phyloP scores from a whole-genome alignment of 2,797 vertebrate species.

The Trichosurus vulpecula region DNA sequence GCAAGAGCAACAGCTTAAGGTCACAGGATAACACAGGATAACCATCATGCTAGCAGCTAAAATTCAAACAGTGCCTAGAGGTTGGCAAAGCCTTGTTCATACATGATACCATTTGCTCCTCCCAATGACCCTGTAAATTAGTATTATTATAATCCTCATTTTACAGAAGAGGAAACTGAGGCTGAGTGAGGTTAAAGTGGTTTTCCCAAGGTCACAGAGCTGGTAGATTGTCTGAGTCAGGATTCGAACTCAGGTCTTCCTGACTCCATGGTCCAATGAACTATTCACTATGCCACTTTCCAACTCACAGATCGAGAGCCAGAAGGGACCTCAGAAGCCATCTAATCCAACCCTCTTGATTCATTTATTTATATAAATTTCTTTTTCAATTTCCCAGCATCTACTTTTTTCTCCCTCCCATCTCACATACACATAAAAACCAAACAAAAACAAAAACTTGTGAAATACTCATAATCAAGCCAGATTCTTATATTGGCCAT shows the following conservation, averaged over 20 bases:
- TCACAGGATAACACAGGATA: neutral
- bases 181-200: neutral
- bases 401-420: neutral
- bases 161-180: neutral
- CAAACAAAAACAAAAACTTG: neutral
- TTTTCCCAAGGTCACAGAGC: neutral
- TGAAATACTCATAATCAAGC: neutral
- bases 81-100: neutral
- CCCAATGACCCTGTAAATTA: neutral
- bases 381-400: neutral
- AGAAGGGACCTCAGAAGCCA: neutral
- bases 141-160: neutral
- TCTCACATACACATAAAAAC: neutral
- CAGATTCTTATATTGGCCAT: neutral
- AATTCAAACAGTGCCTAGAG: neutral
- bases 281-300: neutral
- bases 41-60: neutral
- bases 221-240: neutral
- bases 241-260: neutral
- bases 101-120: neutral
- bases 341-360: neutral
- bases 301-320: neutral
- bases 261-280: neutral
- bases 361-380: neutral
- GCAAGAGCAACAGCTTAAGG: neutral